Base-by-base conservation (phyloP, 1,140 invertebrate species). In the Samia ricini region DNA sequence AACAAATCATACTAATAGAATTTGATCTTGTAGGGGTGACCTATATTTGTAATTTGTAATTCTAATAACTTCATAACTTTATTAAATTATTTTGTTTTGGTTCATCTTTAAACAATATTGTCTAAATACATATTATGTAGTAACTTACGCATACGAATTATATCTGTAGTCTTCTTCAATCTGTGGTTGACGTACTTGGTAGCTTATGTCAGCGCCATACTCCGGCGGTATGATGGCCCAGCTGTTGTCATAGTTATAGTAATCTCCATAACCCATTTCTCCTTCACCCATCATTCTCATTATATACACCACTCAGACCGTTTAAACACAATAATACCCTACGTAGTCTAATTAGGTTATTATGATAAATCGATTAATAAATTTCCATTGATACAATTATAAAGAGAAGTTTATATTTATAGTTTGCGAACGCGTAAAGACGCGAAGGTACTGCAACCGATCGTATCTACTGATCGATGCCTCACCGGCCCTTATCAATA, bases 141-240 rank as follows among this genome's bases (percentile, higher is more conserved):
- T 49, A 66, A 89, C 89, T 84, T 75, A 91, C 84, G 87, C 77
- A 68, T 90, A 88, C n/a, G 81, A 86, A 49, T 83, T 88, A 68
- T 87, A 91, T 78, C 88, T 79, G 61, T 89, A 91, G 60, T 91
- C 90, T 18, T 94, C 94, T 51, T 93, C 93, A 4, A 72, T 56
- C 68, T 91, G 91, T 20, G 92, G 91, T 29, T 92, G 86, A 2
- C 84, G 64, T 12, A 79, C 74, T 61, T 83, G 83, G 60, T 80
- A 83, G 54, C 66, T 70, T n/a, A 78, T 76, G 12, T 85, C 85
- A 19, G 69, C 70, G 23, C 70, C 87, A 79, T 95, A 95, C 84
- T 95, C 94, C 68, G 94, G 93, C 7, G 94, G 94, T 61, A 94
- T 93, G 51, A 94, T 90, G 66, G 94, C 91, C 94, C 94, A 95